Base-by-base conservation (phyloP, 2,797 vertebrate genomes). In the Anas acuta region DNA sequence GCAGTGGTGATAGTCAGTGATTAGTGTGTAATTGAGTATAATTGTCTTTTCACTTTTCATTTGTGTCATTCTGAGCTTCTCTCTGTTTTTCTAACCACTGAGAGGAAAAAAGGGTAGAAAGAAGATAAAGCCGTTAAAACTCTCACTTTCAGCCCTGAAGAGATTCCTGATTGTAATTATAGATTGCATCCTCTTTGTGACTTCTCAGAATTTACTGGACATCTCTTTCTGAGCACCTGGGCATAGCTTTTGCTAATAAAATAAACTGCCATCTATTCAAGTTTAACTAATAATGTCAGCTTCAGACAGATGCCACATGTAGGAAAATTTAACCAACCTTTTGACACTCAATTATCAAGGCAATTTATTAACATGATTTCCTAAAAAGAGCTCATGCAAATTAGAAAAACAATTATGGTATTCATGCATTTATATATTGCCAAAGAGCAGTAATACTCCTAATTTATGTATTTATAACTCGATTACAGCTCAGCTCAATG, bases 1-100 rank as follows among this genome's bases (percentile, higher is more conserved):
- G 98, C 98, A 98, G 97, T 96, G 92, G 98, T 98, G 98, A 99
- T 99, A 98, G 98, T 98, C 98, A 96, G 97, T 99, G 98, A 99
- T 99, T 99, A 99, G 98, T 99, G 99, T 99, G 99, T 99, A 99
- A 99, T 99, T 99, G 98, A 98, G 98, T 98, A 99, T 99, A 99
- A 99, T 99, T 99, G 99, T 99, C 99, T 99, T 99, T 99, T 99
- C 99, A 99, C 98, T 99, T 99, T 99, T 99, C 98, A 99, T 99
- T 99, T 99, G 98, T 99, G 98, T 99, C 99, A 99, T 98, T 98
- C 97, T 94, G 96, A 98, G 98, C 97, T 97, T 97, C 97, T 97
- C 97, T 98, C 97, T 98, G 98, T 98, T 98, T 98, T 97, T 96
- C 97, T 96, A 97, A 94, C 96, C 97, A 97, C 96, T 90, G 54